A percentile compares a stretch with the other conserved stretches of the same genome.
Conservation (phyloP, 2,113 vertebrate species). For the Laticauda colubrina region DNA sequence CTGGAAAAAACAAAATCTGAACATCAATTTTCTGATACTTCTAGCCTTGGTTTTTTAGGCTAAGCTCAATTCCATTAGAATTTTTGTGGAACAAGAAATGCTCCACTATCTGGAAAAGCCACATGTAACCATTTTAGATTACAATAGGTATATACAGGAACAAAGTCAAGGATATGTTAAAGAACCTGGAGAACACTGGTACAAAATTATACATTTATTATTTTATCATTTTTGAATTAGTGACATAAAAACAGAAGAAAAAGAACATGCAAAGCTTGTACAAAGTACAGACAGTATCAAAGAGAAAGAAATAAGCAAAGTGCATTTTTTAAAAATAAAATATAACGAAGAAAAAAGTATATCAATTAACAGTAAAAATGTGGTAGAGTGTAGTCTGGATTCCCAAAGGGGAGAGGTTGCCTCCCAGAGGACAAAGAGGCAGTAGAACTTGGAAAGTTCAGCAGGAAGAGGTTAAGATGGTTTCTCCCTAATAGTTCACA, state of each 20-base stretch:
- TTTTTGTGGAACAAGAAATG: neutral
- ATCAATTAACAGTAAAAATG: neutral
- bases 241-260: neutral
- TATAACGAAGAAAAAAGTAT: neutral
- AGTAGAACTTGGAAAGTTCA: neutral
- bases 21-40: fast-evolving
- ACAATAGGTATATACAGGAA: neutral
- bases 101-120: neutral
- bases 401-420: neutral
- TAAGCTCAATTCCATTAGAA: neutral
- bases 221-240: neutral
- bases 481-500: neutral
- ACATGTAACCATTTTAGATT: neutral
- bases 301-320: neutral
- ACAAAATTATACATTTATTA: neutral
- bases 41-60: neutral
- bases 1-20: slow-evolving; percentile 63
- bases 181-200: neutral
- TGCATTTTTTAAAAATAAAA: neutral
- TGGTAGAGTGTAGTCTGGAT: neutral
- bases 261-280: neutral
- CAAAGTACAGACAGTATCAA: neutral
- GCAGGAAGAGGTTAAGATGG: neutral
- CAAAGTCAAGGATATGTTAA: neutral
- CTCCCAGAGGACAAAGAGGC: neutral